Evolutionary conservation across 2,113 vertebrate genomes (phyloP), one percentile per base, ranked within the genome.

Genomic region (Channa argus): DNA sequence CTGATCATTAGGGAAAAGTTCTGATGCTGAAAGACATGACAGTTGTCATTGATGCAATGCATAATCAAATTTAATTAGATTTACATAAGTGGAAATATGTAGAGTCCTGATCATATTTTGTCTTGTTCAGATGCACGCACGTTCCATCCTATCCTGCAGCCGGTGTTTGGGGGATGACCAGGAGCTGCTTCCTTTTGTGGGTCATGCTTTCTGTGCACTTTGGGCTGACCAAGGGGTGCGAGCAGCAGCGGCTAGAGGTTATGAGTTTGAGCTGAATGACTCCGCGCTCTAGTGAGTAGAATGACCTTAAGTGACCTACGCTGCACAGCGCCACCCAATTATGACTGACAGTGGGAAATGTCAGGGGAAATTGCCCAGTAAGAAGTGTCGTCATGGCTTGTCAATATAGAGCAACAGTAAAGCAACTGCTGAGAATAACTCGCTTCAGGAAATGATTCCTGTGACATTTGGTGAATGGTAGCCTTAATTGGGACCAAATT

Each of bases 241-340:
- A 74, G 68, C 82, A 0, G 93, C 93, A 0, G 85, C 91, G 2
- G 77, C 88, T 41, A 88, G 92, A n/a, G 93, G 94, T 38, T 88
- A 90, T 12, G 93, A 94, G 82, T 95, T 90, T 60, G 86, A 92
- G 45, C 93, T 95, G 41, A 95, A 95, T 10, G 94, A 95, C 88
- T 95, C 94, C 0, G 94, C 94, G 0, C 91, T 94, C 24, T 95
- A 95, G 94, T 95, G 77, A 95, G 94, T 94, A 85, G 13, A 60
- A 38, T 49, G 55, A 43, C 63, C 60, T 58, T 2, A 74, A 53
- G 37, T 39, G 55, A 59, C 73, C 50, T 43, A n/a, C 3, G 5
- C 61, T 41, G 45, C 63, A 50, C 53, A 43, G 24, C 44, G 0
- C 0, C 0, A 1, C 14, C 84, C 43, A 75, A 66, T 84, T 70